phyloP scores from a whole-genome alignment of 2,888 invertebrate species.

The Chrysomela aeneicollis region DNA sequence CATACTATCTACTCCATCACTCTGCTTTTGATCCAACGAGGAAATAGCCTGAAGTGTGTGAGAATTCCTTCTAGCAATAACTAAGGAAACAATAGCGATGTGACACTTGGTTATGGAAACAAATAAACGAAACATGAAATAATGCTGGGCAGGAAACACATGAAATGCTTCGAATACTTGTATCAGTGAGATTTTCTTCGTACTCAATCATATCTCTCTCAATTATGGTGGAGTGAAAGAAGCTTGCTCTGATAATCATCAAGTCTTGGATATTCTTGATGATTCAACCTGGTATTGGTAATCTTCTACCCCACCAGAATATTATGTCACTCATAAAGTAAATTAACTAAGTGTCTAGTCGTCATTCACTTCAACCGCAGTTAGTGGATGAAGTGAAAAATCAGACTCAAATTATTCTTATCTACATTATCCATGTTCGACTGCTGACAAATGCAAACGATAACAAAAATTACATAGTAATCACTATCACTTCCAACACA shows the following conservation, averaged over 20 bases:
- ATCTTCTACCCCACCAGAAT: background rate
- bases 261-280: background rate
- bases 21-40: no score
- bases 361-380: background rate
- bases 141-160: no score
- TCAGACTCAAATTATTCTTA: constrained; percentile 8
- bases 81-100: no score
- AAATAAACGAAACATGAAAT: no score
- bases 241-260: background rate
- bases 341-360: background rate
- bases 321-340: background rate
- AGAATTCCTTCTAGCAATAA: no score
- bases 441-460: constrained; percentile 19
- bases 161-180: no score
- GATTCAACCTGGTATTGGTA: background rate
- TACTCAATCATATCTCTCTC: background rate
- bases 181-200: background rate
- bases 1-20: no score
- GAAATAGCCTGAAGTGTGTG: no score
- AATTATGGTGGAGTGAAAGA: background rate
- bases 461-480: constrained; percentile 32
- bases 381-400: background rate
- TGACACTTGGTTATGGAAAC: no score
- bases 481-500: constrained; percentile 28
- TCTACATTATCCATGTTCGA: constrained; percentile 12